phyloP scores from a whole-genome alignment of 2,888 invertebrate species.

The Bruchidius siliquastri region DNA sequence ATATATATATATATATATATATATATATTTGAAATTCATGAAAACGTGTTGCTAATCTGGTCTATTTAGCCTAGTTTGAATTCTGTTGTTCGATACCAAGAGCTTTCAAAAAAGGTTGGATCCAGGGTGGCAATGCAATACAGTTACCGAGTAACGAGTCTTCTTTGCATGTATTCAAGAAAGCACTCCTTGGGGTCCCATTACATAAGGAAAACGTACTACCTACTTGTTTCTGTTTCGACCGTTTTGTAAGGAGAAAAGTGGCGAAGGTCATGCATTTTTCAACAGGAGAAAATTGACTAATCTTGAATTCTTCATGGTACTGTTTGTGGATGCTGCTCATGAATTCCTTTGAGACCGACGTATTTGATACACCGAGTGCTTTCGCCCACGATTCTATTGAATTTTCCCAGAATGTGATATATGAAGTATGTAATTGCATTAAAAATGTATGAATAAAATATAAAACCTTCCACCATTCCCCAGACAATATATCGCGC shows the following conservation, averaged over 20 bases:
- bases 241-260: neutral
- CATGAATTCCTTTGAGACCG: neutral
- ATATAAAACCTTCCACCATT: too few species aligned
- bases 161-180: neutral
- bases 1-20: too few species aligned
- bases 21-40: too few species aligned
- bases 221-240: too few species aligned
- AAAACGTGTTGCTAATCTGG: too few species aligned
- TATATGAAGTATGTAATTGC: too few species aligned
- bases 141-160: neutral
- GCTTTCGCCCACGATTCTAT: neutral
- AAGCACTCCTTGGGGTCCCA: neutral
- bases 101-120: too few species aligned
- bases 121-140: too few species aligned
- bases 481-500: too few species aligned
- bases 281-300: neutral
- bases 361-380: constrained; percentile 6
- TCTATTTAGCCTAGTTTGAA: too few species aligned
- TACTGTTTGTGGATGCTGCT: neutral
- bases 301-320: neutral
- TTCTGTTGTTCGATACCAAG: too few species aligned
- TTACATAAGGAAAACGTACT: neutral
- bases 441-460: too few species aligned
- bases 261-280: neutral
- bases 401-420: neutral